Conservation (phyloP, 1,140 invertebrate genomes). For the Rhyacophila brunnea region DNA sequence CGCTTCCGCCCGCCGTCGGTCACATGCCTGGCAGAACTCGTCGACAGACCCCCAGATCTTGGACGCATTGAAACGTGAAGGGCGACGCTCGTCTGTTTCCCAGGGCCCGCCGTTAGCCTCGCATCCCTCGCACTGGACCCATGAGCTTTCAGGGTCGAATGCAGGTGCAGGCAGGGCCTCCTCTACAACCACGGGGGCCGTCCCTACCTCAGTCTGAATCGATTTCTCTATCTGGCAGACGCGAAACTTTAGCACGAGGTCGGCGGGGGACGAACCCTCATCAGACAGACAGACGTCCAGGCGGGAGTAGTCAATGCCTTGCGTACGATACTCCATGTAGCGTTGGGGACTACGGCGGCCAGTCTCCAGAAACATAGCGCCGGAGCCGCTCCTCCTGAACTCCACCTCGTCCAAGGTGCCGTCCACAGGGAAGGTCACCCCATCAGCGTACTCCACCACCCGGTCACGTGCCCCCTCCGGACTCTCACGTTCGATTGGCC, state of each 20-base stretch:
- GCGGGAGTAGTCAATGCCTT: conserved; percentile 46
- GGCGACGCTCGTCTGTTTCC: conserved; percentile 8
- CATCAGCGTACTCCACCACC: conserved; percentile 57
- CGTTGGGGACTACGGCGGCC: conserved; percentile 42
- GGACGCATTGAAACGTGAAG: conserved; percentile 14
- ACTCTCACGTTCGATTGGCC: conserved; percentile 64
- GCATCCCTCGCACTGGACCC: conserved; percentile 33
- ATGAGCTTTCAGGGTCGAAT: conserved; percentile 18
- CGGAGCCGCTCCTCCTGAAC: conserved; percentile 52
- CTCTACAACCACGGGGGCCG: background rate
- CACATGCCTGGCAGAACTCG: conserved; percentile 37
- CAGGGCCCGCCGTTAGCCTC: conserved; percentile 23
- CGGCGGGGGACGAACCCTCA: conserved; percentile 44
- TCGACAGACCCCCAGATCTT: conserved; percentile 33
- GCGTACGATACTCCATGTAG: conserved; percentile 54
- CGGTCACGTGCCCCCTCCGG: conserved; percentile 48
- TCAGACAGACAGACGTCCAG: conserved; percentile 42
- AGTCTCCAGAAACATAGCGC: conserved; percentile 47
- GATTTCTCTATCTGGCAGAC: conserved; percentile 52
- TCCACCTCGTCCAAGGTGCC: conserved; percentile 61
- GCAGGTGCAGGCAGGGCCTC: background rate
- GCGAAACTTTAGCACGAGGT: conserved; percentile 52
- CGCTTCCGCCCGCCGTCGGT: conserved; percentile 24
- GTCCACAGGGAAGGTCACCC: conserved; percentile 66
- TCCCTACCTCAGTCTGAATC: conserved; percentile 51